A percentile compares a stretch with the other conserved stretches of the same genome.
These are phyloP conservation scores for Trachythela sp. DNA, from an alignment of 64 coral and sea anemone species.

Conservation along the genomic window DNA sequence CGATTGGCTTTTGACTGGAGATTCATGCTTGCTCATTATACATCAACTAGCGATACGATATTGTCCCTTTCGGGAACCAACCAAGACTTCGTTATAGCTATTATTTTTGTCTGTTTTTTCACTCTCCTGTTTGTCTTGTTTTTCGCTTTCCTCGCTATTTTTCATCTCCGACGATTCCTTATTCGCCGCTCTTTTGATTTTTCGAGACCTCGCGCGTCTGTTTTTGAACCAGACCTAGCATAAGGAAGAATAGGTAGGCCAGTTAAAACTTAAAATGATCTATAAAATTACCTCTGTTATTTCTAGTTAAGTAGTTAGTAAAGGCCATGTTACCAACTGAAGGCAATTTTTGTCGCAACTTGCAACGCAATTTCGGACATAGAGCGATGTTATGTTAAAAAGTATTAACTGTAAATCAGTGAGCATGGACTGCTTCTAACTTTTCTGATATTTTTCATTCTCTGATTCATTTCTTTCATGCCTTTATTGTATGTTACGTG, in stretches of 20 bases:
- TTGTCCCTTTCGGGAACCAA: neutral
- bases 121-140: neutral
- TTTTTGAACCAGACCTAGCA: neutral
- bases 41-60: neutral
- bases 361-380: no score
- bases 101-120: neutral
- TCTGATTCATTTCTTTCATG: no score
- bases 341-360: no score
- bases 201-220: neutral
- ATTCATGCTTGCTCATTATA: neutral
- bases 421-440: no score
- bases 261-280: neutral
- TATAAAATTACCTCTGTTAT: neutral
- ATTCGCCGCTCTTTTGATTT: neutral
- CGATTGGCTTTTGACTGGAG: no score
- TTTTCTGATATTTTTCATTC: no score
- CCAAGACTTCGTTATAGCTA: neutral
- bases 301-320: neutral
- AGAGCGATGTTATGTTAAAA: no score
- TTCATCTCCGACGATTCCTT: neutral
- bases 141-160: neutral
- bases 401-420: no score
- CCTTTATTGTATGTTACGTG: no score
- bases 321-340: no score
- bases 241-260: no score